Evolutionary conservation across 2,113 vertebrate genomes (phyloP).

Genomic region (Ahaetulla prasina): DNA sequence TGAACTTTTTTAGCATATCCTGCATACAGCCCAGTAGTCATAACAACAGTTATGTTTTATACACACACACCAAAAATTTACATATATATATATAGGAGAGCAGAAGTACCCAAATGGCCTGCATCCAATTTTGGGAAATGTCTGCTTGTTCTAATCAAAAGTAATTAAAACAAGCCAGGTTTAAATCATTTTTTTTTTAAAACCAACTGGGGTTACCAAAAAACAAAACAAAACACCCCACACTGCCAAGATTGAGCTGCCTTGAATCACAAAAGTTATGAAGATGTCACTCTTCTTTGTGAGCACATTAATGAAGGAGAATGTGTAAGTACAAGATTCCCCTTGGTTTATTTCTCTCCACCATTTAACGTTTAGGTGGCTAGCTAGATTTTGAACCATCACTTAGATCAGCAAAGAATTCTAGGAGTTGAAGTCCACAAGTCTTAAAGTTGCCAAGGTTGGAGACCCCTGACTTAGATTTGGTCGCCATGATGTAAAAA

Average conservation of each 20-base stretch:
- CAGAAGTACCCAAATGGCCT: background rate
- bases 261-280: background rate
- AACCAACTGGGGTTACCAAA: background rate
- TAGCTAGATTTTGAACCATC: background rate
- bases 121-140: background rate
- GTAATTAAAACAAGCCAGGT: background rate
- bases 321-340: background rate
- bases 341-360: background rate
- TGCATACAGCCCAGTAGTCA: background rate
- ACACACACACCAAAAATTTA: too few relatives aligned
- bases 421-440: too few relatives aligned
- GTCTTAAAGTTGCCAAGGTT: too few relatives aligned
- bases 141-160: background rate
- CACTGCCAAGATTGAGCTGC: background rate
- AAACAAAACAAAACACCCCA: background rate
- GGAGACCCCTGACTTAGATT: too few relatives aligned
- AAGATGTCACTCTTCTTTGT: background rate
- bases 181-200: background rate
- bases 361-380: background rate
- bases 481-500: too few relatives aligned
- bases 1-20: background rate
- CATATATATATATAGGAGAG: too few relatives aligned
- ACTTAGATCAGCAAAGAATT: too few relatives aligned
- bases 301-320: background rate
- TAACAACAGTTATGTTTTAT: background rate